phyloP scores from a whole-genome alignment of 92 coral and sea anemone species.

The Epizoanthus scotinus region DNA sequence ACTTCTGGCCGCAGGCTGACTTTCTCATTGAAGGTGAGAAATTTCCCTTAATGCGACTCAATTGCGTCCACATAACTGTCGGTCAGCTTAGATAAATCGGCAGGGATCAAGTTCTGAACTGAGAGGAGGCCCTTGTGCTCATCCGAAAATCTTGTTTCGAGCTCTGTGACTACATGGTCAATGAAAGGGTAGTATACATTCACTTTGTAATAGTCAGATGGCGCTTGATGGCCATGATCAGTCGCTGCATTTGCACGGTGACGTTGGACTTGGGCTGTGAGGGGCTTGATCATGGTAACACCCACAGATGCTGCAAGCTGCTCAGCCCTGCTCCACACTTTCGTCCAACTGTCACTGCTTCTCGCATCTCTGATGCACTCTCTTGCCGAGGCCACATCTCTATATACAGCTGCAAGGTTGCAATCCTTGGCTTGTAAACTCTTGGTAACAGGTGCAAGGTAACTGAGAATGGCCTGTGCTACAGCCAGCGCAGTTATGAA shows the following conservation, averaged over 20 bases:
- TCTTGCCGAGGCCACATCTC: conserved; percentile 42
- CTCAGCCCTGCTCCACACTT: conserved; percentile 51
- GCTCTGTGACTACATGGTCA: conserved; percentile 35
- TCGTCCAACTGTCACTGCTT: conserved; percentile 39
- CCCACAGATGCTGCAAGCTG: conserved; percentile 30
- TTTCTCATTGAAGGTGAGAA: conserved; percentile 33
- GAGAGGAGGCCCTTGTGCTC: conserved; percentile 24
- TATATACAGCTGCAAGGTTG: conserved; percentile 52
- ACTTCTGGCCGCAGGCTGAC: conserved; percentile 37
- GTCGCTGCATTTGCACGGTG: conserved; percentile 44
- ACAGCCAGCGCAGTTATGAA: conserved; percentile 53
- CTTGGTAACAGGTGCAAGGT: conserved; percentile 54
- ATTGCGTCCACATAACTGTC: conserved; percentile 13
- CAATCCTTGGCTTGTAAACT: conserved; percentile 54
- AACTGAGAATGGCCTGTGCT: conserved; percentile 48
- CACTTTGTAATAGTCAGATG: conserved; percentile 45
- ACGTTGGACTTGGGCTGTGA: conserved; percentile 38
- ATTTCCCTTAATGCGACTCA: conserved; percentile 32
- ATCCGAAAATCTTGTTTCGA: conserved; percentile 47
- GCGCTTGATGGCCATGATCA: conserved; percentile 34
- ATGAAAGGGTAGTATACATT: conserved; percentile 46
- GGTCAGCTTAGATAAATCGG: conserved; percentile 27
- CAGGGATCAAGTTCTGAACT: not conserved
- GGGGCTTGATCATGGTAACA: conserved; percentile 49
- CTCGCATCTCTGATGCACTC: conserved; percentile 47